Evolutionary conservation across 2,113 vertebrate species (phyloP).

Genomic region (Nothoprocta perdicaria): DNA sequence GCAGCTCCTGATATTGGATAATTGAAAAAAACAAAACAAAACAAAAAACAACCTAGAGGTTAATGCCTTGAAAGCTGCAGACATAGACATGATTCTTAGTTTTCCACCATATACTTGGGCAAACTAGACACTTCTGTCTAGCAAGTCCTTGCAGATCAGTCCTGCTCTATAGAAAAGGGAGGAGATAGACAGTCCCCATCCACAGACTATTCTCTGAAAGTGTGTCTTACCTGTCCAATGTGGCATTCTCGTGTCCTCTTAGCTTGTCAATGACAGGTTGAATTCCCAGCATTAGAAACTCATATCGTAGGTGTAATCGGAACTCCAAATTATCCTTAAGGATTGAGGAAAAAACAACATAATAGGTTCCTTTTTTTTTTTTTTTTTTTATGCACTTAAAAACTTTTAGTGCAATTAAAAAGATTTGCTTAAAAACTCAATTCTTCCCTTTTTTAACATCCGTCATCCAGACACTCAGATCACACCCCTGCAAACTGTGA

Average conservation of each 20-base stretch:
- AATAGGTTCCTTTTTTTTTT: neutral
- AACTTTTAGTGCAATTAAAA: neutral
- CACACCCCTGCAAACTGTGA: neutral
- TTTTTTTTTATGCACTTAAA: too few relatives aligned
- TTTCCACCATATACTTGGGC: neutral
- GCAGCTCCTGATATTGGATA: neutral
- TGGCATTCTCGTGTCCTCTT: slow-evolving; percentile 92
- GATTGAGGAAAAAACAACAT: neutral
- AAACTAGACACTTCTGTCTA: neutral
- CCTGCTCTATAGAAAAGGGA: neutral
- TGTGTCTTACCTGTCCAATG: slow-evolving; percentile 88
- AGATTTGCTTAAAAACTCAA: neutral
- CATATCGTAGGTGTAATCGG: slow-evolving; percentile 93
- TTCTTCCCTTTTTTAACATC: neutral
- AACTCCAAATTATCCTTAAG: slow-evolving; percentile 95
- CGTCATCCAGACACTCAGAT: neutral
- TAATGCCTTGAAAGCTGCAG: neutral
- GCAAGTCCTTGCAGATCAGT: neutral
- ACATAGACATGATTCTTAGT: neutral
- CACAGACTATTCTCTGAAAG: neutral
- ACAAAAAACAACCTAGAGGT: neutral
- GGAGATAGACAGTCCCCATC: neutral
- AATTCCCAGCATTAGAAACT: slow-evolving; percentile 98
- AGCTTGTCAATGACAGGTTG: slow-evolving; percentile 97
- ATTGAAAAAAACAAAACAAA: neutral